Evolutionary conservation across 2,888 invertebrate species (phyloP).

Genomic region (Agrotis clavis): DNA sequence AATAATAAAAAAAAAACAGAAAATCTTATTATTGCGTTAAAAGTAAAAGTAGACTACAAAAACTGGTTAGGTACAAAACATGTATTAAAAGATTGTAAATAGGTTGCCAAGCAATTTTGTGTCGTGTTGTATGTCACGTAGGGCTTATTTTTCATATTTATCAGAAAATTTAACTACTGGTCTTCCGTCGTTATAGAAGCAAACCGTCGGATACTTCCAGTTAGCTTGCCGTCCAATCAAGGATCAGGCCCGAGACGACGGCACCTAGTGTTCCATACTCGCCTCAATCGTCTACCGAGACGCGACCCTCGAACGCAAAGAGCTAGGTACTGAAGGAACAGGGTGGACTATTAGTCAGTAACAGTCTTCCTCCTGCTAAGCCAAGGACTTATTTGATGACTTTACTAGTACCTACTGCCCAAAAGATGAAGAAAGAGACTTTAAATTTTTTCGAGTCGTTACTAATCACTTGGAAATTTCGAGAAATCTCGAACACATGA

Average conservation of each 20-base stretch:
- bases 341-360: too few species aligned
- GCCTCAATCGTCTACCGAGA: too few species aligned
- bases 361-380: too few species aligned
- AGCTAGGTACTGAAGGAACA: too few species aligned
- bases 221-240: neutral
- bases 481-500: neutral
- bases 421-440: too few species aligned
- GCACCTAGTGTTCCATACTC: too few species aligned
- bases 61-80: constrained; percentile 33
- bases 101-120: neutral
- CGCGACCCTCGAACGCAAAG: too few species aligned
- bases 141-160: neutral
- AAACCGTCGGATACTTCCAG: neutral
- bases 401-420: too few species aligned
- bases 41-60: constrained; percentile 29
- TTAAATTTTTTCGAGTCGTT: too few species aligned
- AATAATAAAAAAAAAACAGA: neutral
- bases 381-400: too few species aligned
- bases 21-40: constrained; percentile 13
- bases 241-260: neutral
- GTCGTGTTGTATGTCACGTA: neutral
- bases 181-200: neutral
- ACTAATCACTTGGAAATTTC: neutral
- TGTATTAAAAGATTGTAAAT: constrained; percentile 25
- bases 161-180: neutral